A percentile compares a stretch with the other conserved stretches of the same genome.
Evolutionary conservation across 37 sponge, comb jelly and placozoan genomes (phyloP).

Genomic region (Haliclona indistincta): DNA sequence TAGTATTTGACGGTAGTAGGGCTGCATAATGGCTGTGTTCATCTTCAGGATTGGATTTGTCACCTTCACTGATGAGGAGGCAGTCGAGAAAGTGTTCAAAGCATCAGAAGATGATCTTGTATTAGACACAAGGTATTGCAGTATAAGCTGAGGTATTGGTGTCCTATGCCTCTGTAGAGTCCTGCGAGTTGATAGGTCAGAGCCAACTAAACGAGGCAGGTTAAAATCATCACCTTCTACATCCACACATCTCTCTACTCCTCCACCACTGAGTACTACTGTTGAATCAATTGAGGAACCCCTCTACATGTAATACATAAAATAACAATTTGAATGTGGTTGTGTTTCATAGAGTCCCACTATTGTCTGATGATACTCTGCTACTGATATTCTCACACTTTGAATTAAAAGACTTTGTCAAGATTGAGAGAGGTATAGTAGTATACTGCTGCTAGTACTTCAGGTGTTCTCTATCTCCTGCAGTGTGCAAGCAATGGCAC

Average conservation of each 20-base stretch:
- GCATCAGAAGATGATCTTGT: constrained; percentile 32
- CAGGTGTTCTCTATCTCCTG: neutral
- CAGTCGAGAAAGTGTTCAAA: constrained; percentile 32
- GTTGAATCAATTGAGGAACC: no score
- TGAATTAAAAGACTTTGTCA: constrained; percentile 36
- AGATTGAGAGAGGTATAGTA: constrained; percentile 50
- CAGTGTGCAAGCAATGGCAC: constrained; percentile 61
- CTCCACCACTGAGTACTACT: no score
- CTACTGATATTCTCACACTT: constrained; percentile 45
- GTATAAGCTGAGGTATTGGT: neutral
- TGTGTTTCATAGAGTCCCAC: neutral
- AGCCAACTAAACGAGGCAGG: no score
- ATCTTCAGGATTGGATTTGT: constrained; percentile 65
- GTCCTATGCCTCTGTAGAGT: no score
- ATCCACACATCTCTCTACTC: no score
- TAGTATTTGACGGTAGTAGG: neutral
- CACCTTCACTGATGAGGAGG: constrained; percentile 32
- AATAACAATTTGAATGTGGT: no score
- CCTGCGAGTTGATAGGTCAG: no score
- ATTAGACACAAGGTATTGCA: constrained; percentile 39
- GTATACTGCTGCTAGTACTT: neutral
- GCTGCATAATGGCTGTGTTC: no score
- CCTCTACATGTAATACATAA: no score
- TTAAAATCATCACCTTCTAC: no score
- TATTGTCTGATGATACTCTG: constrained; percentile 26